Base-by-base conservation (phyloP, 1,140 invertebrate genomes). In the Sinella curviseta region DNA sequence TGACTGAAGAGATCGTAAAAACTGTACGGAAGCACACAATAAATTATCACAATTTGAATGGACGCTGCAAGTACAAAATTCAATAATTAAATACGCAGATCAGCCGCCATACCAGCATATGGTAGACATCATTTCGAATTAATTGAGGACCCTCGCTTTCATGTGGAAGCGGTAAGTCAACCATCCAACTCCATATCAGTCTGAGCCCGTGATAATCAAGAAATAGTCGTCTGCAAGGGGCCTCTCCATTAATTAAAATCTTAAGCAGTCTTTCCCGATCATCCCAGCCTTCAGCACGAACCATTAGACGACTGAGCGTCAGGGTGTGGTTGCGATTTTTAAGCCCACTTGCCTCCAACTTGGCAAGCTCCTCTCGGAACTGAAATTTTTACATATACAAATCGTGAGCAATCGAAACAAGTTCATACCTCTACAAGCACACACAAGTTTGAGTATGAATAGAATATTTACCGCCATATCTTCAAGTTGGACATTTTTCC, bases 171-270 rank as follows among this genome's bases (percentile, higher is more conserved):
- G 83, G 83, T 14, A 91, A 89, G 84, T 94, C 92, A 83, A 91
- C 91, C 90, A 97, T 97, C 92, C 97, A 98, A 57, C 94, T 94
- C 89, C 95, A 95, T 55, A 99, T 89, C 31, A 98, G 87, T 14
- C 93, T 89, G 34, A 99, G 88, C 0, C 96, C 97, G 85, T 98
- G 95, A 88, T 98, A 98, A 88, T 98, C 97, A 20, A 98, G 88
- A 87, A 98, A 98, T 33, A 98, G 89, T 33, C 96, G 88, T 24
- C 94, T 91, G 87, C 92, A 98, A 0, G 92, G 92, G 78, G 93
- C 87, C 84, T 94, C 93, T 0, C 93, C 93, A 77, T 90, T 89
- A 14, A 91, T 89, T 76, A 95, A 89, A 8, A 95, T 87, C 8
- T 80, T 81, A 14, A 90, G 86, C 8, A 91, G 87, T 75, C 92